phyloP scores from a whole-genome alignment of 1,140 invertebrate species.

The Hylaeus volcanicus region DNA sequence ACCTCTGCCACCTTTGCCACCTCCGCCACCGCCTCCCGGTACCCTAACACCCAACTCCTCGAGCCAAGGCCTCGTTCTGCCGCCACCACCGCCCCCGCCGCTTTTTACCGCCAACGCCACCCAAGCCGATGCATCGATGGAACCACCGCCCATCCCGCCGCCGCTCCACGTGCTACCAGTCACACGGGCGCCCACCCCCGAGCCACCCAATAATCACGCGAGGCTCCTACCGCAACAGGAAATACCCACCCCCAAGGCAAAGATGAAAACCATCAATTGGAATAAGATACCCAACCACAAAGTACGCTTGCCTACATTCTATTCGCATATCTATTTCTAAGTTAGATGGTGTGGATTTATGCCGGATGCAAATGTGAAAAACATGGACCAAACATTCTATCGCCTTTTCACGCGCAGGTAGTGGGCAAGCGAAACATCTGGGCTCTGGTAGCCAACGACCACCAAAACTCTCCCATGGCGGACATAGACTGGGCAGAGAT shows the following conservation, averaged over 20 bases:
- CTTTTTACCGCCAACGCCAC: constrained; percentile 72
- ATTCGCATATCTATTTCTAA: not conserved
- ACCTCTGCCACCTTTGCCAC: constrained; percentile 74
- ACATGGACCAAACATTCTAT: no score
- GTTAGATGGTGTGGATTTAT: no score
- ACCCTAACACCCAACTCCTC: constrained; percentile 76
- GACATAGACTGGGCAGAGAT: constrained; percentile 95
- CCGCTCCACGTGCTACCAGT: constrained; percentile 74
- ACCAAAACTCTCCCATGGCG: constrained; percentile 89
- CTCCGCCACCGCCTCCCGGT: constrained; percentile 71
- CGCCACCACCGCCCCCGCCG: constrained; percentile 77
- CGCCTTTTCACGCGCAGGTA: constrained; percentile 79
- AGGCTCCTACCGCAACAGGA: constrained; percentile 90
- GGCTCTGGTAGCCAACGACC: constrained; percentile 92
- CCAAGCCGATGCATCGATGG: constrained; percentile 71
- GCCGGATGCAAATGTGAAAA: no score
- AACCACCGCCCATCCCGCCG: constrained; percentile 75
- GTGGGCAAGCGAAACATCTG: constrained; percentile 95
- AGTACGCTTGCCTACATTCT: constrained; percentile 74
- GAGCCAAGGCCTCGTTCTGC: constrained; percentile 71
- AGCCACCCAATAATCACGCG: constrained; percentile 74
- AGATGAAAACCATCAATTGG: constrained; percentile 98
- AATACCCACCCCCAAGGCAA: constrained; percentile 92
- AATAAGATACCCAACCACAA: constrained; percentile 94
- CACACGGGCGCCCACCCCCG: constrained; percentile 72